These are phyloP conservation scores for Columbina picui DNA, from an alignment of 2,113 vertebrate species.

Conservation along the genomic window DNA sequence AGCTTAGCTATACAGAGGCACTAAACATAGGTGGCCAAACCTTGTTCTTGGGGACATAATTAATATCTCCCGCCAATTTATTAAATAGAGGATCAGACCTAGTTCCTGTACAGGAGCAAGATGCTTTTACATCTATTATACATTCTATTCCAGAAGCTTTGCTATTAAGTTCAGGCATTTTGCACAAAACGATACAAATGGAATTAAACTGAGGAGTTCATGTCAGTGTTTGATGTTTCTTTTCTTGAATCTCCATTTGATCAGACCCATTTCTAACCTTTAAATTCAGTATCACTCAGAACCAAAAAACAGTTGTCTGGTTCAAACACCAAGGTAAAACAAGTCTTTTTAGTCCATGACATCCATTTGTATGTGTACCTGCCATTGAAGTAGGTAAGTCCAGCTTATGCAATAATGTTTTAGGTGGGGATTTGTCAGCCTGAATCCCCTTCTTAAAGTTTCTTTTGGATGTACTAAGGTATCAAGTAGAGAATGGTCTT, in stretches of 20 bases:
- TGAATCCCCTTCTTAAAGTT: not conserved
- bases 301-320: not conserved
- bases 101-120: not conserved
- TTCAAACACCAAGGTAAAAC: not conserved
- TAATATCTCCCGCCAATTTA: slow-evolving; percentile 1
- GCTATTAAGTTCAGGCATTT: not conserved
- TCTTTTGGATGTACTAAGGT: accelerated
- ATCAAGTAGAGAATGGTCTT: not conserved
- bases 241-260: not conserved
- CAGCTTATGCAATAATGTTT: not conserved
- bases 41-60: not conserved
- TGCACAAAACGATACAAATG: not conserved
- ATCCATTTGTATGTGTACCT: not conserved
- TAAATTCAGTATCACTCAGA: not conserved
- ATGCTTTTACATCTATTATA: accelerated
- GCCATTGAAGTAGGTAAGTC: not conserved
- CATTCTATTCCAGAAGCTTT: not conserved
- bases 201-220: not conserved
- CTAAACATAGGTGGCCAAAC: slow-evolving; percentile 17
- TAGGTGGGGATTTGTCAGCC: not conserved
- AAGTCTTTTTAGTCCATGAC: not conserved
- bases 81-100: not conserved
- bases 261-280: not conserved
- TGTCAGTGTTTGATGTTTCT: not conserved
- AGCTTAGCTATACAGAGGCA: not conserved